Percentiles rank a stretch among this genome's conserved stretches.
These are phyloP conservation scores for Lasioglossum lativentre DNA, from an alignment of 2,888 invertebrate genomes.

Conservation along the genomic window DNA sequence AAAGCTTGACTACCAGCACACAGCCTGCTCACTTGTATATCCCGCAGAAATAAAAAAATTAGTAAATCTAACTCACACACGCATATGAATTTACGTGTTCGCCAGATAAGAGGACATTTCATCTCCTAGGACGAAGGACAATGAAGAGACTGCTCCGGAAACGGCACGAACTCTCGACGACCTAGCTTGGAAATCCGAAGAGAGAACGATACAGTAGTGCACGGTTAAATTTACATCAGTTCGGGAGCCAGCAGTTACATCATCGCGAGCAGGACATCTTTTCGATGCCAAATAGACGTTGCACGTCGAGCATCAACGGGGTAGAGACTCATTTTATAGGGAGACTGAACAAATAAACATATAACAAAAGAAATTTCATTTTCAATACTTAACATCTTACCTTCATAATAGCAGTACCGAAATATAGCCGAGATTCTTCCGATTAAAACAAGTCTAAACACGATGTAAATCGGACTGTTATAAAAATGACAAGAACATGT, in stretches of 20 bases:
- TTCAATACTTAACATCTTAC: not conserved
- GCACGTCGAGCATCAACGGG: not conserved
- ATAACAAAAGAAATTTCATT: not conserved
- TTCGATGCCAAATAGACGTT: not conserved
- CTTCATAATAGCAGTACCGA: not conserved
- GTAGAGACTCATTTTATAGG: too few relatives aligned
- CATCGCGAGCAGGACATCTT: not conserved
- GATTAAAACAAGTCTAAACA: not conserved
- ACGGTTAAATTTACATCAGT: not conserved
- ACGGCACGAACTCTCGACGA: not conserved
- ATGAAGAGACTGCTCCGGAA: not conserved
- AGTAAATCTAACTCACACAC: not conserved
- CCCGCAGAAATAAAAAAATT: not conserved
- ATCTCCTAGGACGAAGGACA: not conserved
- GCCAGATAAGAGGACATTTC: not conserved
- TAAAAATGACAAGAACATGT: too few relatives aligned
- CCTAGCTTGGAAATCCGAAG: not conserved
- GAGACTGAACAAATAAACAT: not conserved
- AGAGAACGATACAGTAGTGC: not conserved
- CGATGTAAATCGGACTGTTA: not conserved
- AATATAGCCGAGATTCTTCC: not conserved
- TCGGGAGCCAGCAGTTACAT: not conserved
- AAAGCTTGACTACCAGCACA: not conserved
- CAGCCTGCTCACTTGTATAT: not conserved
- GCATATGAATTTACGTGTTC: not conserved